A percentile compares a stretch with the other conserved stretches of the same genome.
phyloP scores from a whole-genome alignment of 2,113 vertebrate genomes.

The Cephalopholis sonnerati region DNA sequence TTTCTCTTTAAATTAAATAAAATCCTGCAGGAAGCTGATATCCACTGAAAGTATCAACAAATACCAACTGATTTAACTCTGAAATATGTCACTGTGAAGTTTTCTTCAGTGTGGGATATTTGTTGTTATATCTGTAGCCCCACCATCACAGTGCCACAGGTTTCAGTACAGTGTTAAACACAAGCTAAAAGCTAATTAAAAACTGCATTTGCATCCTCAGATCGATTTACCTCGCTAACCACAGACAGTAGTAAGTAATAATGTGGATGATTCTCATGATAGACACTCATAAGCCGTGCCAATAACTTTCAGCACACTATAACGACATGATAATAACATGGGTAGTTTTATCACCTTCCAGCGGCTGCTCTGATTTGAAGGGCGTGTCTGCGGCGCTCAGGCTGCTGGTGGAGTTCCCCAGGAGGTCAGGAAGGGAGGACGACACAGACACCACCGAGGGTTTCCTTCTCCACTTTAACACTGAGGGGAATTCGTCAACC shows the following conservation, averaged over 20 bases:
- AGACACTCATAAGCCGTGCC: neutral
- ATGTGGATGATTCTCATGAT: neutral
- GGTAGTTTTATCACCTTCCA: slow-evolving; percentile 79
- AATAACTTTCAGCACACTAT: neutral
- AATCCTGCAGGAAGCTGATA: neutral
- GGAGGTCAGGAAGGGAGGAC: slow-evolving; percentile 89
- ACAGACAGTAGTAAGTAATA: neutral
- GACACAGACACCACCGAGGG: slow-evolving; percentile 87
- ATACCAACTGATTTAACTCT: neutral
- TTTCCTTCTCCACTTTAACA: slow-evolving; percentile 93
- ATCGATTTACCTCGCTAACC: neutral
- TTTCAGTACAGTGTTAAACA: neutral
- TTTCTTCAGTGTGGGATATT: neutral
- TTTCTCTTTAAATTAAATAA: neutral
- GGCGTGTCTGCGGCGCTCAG: slow-evolving; percentile 86
- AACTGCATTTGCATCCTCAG: neutral
- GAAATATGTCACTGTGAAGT: neutral
- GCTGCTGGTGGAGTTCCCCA: slow-evolving; percentile 86
- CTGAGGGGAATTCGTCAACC: slow-evolving; percentile 85
- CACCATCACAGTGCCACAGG: too few species aligned
- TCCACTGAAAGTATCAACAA: neutral
- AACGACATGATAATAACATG: neutral
- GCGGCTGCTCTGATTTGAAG: slow-evolving; percentile 86
- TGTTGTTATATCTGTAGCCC: neutral
- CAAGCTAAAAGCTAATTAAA: neutral